These are phyloP conservation scores for Trinectes maculatus DNA, from an alignment of 2,113 vertebrate species.

Conservation along the genomic window DNA sequence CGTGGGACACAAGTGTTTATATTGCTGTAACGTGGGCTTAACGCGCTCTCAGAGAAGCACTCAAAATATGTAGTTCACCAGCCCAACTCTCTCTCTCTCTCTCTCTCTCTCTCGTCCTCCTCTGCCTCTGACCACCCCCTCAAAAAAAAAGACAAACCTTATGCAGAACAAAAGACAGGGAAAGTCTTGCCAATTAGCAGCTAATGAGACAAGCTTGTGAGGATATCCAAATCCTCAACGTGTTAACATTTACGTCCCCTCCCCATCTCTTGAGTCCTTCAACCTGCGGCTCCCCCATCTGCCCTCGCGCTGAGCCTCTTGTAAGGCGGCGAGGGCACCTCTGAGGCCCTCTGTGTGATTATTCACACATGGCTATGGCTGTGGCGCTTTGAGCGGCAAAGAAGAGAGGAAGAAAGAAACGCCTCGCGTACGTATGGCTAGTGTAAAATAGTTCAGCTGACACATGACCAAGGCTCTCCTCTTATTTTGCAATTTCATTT, in stretches of 20 bases:
- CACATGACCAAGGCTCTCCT: conserved; percentile 63
- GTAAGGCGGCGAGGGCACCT: conserved; percentile 73
- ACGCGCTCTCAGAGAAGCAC: conserved; percentile 76
- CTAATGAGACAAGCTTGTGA: conserved; percentile 89
- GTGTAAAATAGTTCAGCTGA: conserved; percentile 75
- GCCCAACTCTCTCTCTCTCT: conserved; percentile 10
- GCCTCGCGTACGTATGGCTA: conserved; percentile 77
- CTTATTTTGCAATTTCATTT: conserved; percentile 49
- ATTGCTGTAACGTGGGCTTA: conserved; percentile 79
- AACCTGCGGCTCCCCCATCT: conserved; percentile 70
- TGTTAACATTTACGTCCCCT: conserved; percentile 80
- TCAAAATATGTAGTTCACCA: conserved; percentile 70
- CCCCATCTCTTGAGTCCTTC: conserved; percentile 46
- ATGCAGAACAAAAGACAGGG: conserved; percentile 80
- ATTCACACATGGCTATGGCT: conserved; percentile 76
- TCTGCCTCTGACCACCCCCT: not conserved
- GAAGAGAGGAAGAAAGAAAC: conserved; percentile 73
- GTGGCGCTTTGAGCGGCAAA: conserved; percentile 71
- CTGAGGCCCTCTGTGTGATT: conserved; percentile 78
- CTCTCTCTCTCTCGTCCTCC: conserved; percentile 4
- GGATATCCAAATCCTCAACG: conserved; percentile 83
- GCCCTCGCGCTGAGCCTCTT: conserved; percentile 72
- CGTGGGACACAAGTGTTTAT: conserved; percentile 79
- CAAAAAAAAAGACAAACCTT: conserved; percentile 77
- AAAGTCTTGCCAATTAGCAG: conserved; percentile 87